phyloP scores from a whole-genome alignment of 2,888 invertebrate species.

The Limulus polyphemus region DNA sequence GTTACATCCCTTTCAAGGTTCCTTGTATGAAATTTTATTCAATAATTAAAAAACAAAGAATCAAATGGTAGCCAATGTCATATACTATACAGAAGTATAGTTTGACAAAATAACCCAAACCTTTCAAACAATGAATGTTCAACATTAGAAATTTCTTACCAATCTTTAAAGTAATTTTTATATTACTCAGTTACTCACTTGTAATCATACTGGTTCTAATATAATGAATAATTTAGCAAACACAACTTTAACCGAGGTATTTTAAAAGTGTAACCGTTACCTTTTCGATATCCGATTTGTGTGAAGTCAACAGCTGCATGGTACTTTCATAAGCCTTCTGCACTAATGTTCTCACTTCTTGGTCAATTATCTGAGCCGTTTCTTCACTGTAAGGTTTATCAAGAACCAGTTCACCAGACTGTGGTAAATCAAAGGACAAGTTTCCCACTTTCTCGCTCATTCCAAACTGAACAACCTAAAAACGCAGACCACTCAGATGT shows the following conservation, averaged over 20 bases:
- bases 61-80: too few relatives aligned
- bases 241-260: conserved; percentile 4
- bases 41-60: too few relatives aligned
- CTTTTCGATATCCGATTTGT: conserved; percentile 76
- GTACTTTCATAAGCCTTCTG: conserved; percentile 67
- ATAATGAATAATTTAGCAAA: neutral
- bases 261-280: conserved; percentile 35
- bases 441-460: conserved; percentile 97
- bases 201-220: conserved; percentile 1
- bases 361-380: conserved; percentile 89
- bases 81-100: too few relatives aligned
- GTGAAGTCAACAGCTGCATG: conserved; percentile 56
- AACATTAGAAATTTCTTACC: neutral
- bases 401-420: conserved; percentile 78
- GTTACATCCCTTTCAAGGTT: too few relatives aligned
- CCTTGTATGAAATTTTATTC: too few relatives aligned
- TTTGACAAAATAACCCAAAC: too few relatives aligned
- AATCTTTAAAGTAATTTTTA: neutral
- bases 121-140: neutral
- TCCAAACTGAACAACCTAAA: conserved; percentile 79
- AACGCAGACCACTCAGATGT: neutral
- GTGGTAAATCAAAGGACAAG: conserved; percentile 88
- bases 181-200: conserved; percentile 2
- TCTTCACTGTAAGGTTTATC: conserved; percentile 97
- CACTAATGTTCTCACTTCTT: conserved; percentile 71